phyloP scores from a whole-genome alignment of 2,113 vertebrate genomes.

The Micromys minutus region DNA sequence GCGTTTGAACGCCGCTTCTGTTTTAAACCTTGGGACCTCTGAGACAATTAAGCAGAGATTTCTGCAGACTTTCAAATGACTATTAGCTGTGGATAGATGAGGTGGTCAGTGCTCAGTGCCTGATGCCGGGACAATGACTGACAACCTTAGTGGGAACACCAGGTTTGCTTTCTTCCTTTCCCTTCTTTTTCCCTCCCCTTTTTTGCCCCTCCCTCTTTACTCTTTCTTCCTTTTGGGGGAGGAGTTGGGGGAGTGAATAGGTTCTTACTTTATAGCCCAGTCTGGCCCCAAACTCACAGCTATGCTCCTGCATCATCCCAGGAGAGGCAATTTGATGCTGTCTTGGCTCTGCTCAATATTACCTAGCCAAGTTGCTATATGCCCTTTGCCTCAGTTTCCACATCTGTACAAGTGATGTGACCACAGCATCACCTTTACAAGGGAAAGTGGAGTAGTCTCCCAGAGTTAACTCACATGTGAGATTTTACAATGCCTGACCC shows the following conservation, averaged over 20 bases:
- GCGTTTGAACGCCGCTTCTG: background rate
- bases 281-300: background rate
- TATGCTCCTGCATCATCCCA: background rate
- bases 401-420: background rate
- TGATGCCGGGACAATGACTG: background rate
- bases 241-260: background rate
- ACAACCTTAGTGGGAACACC: background rate
- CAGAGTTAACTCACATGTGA: no score
- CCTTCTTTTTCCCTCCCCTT: no score
- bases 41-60: background rate
- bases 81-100: background rate
- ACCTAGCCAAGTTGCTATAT: background rate
- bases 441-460: no score
- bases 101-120: background rate
- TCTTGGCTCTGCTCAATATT: background rate
- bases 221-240: no score
- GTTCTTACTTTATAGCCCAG: background rate
- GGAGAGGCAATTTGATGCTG: background rate
- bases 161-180: background rate
- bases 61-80: background rate
- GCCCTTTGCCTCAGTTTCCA: background rate
- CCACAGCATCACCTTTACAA: background rate
- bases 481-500: no score
- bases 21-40: background rate
- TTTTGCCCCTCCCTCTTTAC: fast-evolving